phyloP scores from a whole-genome alignment of 2,888 invertebrate genomes.

The Drosophila histrio region DNA sequence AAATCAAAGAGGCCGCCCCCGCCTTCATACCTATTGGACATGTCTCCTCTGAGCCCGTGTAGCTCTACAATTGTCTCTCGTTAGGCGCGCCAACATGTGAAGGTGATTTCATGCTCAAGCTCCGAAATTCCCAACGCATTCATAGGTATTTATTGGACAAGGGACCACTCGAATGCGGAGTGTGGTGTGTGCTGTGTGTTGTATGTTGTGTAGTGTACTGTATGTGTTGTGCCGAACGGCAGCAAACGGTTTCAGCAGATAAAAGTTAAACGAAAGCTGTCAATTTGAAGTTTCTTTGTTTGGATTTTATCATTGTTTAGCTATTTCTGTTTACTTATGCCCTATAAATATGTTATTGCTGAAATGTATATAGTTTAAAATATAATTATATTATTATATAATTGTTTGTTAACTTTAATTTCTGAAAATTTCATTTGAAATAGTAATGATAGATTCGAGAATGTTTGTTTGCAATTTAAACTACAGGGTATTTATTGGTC shows the following conservation, averaged over 20 bases:
- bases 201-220: conserved; percentile 3
- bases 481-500: conserved; percentile 8
- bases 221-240: conserved; percentile 38
- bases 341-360: neutral
- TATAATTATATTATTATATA: too few relatives aligned
- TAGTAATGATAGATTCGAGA: neutral
- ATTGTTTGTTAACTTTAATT: neutral
- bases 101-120: conserved; percentile 72
- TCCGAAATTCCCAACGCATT: conserved; percentile 39
- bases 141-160: conserved; percentile 31
- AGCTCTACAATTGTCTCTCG: conserved; percentile 71
- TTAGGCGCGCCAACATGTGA: conserved; percentile 59
- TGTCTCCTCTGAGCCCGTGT: conserved; percentile 33
- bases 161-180: conserved; percentile 27
- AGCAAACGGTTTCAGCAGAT: conserved; percentile 64
- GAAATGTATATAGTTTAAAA: neutral
- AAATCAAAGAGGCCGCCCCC: conserved; percentile 79
- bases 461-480: neutral
- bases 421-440: neutral
- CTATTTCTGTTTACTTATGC: conserved; percentile 36
- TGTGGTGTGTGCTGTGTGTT: conserved; percentile 6
- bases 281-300: conserved; percentile 76
- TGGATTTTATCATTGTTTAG: conserved; percentile 60
- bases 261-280: conserved; percentile 79
- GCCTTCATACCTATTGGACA: conserved; percentile 25